Conservation (phyloP, 2,797 vertebrate species). For the Malurus leucopterus region DNA sequence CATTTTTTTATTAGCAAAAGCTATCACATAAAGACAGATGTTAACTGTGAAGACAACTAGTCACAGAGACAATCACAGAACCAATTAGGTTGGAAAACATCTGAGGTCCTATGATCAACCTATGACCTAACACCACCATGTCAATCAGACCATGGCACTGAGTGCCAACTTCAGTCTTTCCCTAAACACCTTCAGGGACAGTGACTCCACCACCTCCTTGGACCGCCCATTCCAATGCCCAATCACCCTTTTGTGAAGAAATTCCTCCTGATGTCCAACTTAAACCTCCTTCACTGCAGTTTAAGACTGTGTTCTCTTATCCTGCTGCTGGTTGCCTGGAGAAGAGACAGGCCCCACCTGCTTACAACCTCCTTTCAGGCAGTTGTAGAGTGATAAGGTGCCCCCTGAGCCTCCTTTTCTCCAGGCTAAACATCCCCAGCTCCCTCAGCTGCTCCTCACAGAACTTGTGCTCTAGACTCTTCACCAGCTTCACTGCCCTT, state of each 20-base stretch:
- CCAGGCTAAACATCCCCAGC: not conserved
- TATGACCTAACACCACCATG: not conserved
- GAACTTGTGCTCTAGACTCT: not conserved
- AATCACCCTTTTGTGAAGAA: not conserved
- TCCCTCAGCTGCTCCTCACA: not conserved
- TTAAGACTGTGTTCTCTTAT: not conserved
- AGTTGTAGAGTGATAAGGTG: not conserved
- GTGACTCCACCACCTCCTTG: not conserved
- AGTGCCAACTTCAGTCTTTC: not conserved
- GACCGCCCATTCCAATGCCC: not conserved
- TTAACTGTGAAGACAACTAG: not conserved
- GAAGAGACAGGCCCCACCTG: rapidly evolving
- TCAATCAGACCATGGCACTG: not conserved
- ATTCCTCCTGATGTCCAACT: not conserved
- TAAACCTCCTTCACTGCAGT: not conserved
- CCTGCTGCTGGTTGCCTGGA: rapidly evolving
- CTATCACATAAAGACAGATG: not conserved
- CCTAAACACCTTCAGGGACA: not conserved
- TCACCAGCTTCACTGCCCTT: not conserved
- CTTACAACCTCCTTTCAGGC: not conserved
- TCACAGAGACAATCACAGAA: not conserved
- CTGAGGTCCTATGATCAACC: not conserved
- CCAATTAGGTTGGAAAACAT: not conserved
- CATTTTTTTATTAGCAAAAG: not conserved
- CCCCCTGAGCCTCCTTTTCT: not conserved